Evolutionary conservation across 2,888 invertebrate genomes (phyloP), one percentile per base, ranked within the genome.

Genomic region (Drosophila tripunctata): DNA sequence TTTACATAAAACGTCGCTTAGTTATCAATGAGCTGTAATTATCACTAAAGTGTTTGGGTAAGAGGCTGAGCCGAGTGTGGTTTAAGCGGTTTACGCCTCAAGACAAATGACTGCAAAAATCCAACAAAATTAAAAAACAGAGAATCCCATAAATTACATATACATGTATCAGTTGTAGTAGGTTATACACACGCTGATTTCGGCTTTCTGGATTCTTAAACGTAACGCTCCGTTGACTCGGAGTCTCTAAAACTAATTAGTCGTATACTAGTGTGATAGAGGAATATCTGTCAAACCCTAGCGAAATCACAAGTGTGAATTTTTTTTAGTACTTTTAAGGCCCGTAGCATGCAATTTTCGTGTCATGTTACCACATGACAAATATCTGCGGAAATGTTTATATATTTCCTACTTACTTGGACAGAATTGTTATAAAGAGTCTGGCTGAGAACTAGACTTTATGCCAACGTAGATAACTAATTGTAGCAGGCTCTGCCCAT

Each of bases 11-110:
- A 67, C 56, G 58, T 45, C 83, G 67, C 50, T 81, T 72, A 74
- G 79, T 70, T 80, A 87, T 87, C 81, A 87, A 87, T 68, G 78
- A 70, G 66, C 45, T 35, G 66, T 71, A 85, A 81, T 81, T 81
- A 87, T 61, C 51, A 15, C 51, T 14, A 12, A 5, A 15, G 43
- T 19, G 10, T 6, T 19, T 4, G 15, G 31, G 14, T 2, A 10
- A 12, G n/a, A 4, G 6, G 1, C 15, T n/a, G 6, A 35, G 8
- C n/a, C n/a, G n/a, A n/a, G n/a, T n/a, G n/a, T n/a, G n/a, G 6
- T 14, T 24, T 45, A 63, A 43, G 61, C 15, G 64, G 55, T 56
- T 22, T 58, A 54, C 48, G 38, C 51, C 56, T 38, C 30, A 51
- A 66, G 76, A 71, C 67, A 79, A 71, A 76, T 81, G 65, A 72